Evolutionary conservation across 2,888 invertebrate species (phyloP).

Genomic region (Dioctria rufipes): DNA sequence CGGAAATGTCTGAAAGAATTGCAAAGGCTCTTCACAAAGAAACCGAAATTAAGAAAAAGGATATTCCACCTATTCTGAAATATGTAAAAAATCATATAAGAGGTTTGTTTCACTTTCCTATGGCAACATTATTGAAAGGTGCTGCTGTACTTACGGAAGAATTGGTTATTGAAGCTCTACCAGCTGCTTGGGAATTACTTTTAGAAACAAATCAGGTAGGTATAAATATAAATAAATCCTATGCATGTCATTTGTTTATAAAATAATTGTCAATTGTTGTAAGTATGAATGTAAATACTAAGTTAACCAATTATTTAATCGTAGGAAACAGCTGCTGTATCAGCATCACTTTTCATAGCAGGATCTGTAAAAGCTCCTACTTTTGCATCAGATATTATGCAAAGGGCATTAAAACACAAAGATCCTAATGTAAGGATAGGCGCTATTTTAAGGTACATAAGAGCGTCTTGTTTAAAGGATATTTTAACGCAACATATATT

Average conservation of each 20-base stretch:
- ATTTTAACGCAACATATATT: neutral
- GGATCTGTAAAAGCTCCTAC: slow-evolving; percentile 93
- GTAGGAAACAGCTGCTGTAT: slow-evolving; percentile 86
- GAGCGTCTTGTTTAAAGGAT: neutral
- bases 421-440: slow-evolving; percentile 87
- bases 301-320: neutral
- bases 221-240: neutral
- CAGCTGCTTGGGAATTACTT: slow-evolving; percentile 95
- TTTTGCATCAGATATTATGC: slow-evolving; percentile 91
- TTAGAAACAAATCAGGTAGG: slow-evolving; percentile 83
- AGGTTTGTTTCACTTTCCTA: slow-evolving; percentile 90
- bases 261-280: neutral
- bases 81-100: slow-evolving; percentile 87
- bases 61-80: slow-evolving; percentile 81
- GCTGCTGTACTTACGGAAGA: slow-evolving; percentile 92
- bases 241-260: no score
- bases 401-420: slow-evolving; percentile 86
- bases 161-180: slow-evolving; percentile 88
- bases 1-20: slow-evolving; percentile 68
- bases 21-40: slow-evolving; percentile 68
- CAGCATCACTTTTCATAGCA: slow-evolving; percentile 92
- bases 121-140: slow-evolving; percentile 90
- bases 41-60: slow-evolving; percentile 73
- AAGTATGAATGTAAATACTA: neutral
- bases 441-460: slow-evolving; percentile 79